Evolutionary conservation across 2,797 vertebrate species (phyloP), one percentile per base, ranked within the genome.

Genomic region (Squalus acanthias): DNA sequence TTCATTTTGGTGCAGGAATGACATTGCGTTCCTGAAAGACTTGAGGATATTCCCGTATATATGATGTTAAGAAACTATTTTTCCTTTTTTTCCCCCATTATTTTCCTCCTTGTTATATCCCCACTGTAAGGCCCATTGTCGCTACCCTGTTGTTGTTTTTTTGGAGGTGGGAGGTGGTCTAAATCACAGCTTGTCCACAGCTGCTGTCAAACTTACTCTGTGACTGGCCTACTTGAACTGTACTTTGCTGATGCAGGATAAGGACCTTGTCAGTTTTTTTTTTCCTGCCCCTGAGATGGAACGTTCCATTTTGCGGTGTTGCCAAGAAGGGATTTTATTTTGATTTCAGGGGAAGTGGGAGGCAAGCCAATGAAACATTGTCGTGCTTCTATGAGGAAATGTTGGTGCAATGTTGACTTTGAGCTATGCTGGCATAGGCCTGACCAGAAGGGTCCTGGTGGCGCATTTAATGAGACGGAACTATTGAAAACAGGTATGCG

Each of bases 311-410:
- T 76, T 8, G 50, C 29, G 50, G 46, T 1, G 33, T 53, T 29
- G 70, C 94, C 39, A n/a, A 95, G 94, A 76, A 74, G 57, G 50
- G 70, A 95, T 95, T 95, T 95, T 74, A 74, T 95, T 95, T 95
- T 95, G 53, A 74, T 76, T 95, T 53, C 50, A 53, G 29, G 72
- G 53, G 69, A 95, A 57, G 50, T 95, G 70, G 94, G 70, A 95
- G 33, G 94, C 60, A 93, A 95, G 94, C 94, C 69, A 76, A 57
- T 17, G 46, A 95, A 74, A 95, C 29, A 53, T 95, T 74, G 70
- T 74, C 4, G 69, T 74, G 69, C 17, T 95, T 57, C 46, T 74
- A 74, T 53, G 46, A 95, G 26, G 50, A 53, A 76, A 95, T 95
- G 50, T 57, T 53, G 72, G 26, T 76, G 53, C 72, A 76, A 13